phyloP scores from a whole-genome alignment of 2,797 vertebrate genomes.

The Gobio occitaniae region DNA sequence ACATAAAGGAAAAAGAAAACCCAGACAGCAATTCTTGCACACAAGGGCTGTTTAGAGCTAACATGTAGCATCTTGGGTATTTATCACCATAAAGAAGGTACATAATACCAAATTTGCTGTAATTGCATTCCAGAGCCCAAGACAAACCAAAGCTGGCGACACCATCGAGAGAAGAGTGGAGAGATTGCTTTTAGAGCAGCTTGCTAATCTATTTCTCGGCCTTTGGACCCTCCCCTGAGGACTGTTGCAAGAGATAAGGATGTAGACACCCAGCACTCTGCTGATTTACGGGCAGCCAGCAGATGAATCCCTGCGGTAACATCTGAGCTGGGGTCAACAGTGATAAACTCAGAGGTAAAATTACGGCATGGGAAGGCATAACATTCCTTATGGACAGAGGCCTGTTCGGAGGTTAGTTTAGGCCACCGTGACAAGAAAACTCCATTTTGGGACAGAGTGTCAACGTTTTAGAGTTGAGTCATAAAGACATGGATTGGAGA shows the following conservation, averaged over 20 bases:
- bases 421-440: neutral
- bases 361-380: constrained; percentile 30
- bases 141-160: constrained; percentile 28
- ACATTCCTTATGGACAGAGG: constrained; percentile 33
- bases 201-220: constrained; percentile 51
- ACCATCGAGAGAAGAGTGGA: constrained; percentile 4
- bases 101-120: constrained; percentile 22
- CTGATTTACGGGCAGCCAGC: constrained; percentile 52
- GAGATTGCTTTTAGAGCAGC: constrained; percentile 39
- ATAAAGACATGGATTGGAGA: neutral
- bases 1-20: constrained; percentile 34
- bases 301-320: constrained; percentile 47
- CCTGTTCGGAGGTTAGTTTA: neutral
- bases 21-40: constrained; percentile 5
- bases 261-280: constrained; percentile 41
- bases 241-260: constrained; percentile 53
- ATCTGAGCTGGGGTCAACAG: constrained; percentile 36
- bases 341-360: constrained; percentile 54
- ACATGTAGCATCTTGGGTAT: constrained; percentile 20
- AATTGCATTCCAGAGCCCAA: constrained; percentile 14
- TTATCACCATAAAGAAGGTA: constrained; percentile 34
- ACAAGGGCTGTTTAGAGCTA: constrained; percentile 29
- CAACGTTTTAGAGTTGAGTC: neutral
- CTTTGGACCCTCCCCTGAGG: constrained; percentile 40
- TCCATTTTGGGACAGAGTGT: neutral